phyloP scores from a whole-genome alignment of 1,140 invertebrate species.

The Drosophila arawakana region DNA sequence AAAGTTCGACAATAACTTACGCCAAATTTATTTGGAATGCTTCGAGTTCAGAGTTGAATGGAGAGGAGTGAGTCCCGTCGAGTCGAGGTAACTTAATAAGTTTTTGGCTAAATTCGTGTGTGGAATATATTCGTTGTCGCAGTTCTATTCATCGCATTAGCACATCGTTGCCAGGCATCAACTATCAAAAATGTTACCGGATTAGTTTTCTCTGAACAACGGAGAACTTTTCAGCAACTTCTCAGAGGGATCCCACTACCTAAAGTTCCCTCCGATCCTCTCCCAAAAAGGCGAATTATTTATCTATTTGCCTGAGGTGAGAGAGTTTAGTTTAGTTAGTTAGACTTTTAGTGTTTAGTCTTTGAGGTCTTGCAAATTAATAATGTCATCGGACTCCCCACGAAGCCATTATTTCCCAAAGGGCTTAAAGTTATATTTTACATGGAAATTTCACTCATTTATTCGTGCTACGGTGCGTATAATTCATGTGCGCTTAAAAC shows the following conservation, averaged over 20 bases:
- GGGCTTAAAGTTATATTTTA: not conserved
- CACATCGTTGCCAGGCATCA: slow-evolving; percentile 16
- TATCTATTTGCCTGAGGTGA: slow-evolving; percentile 15
- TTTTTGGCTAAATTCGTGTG: slow-evolving; percentile 24
- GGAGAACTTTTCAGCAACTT: slow-evolving; percentile 28
- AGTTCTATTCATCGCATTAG: slow-evolving; percentile 24
- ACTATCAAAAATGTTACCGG: slow-evolving; percentile 44
- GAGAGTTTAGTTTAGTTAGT: not conserved
- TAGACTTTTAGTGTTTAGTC: slow-evolving; percentile 13
- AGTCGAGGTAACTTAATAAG: slow-evolving; percentile 36
- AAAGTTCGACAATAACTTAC: slow-evolving; percentile 40
- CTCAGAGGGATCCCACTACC: not conserved
- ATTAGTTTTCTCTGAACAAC: slow-evolving; percentile 24
- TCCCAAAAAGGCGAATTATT: slow-evolving; percentile 16
- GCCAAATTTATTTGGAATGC: slow-evolving; percentile 31
- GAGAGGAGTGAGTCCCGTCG: slow-evolving; percentile 10
- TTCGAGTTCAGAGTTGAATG: not conserved
- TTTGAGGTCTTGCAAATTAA: slow-evolving; percentile 26
- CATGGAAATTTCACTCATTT: not conserved
- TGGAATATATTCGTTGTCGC: slow-evolving; percentile 9
- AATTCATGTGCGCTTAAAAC: slow-evolving; percentile 1
- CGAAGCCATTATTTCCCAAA: slow-evolving; percentile 16
- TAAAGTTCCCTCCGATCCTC: not conserved
- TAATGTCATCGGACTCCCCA: slow-evolving; percentile 5
- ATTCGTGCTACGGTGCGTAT: not conserved